Evolutionary conservation across 2,113 vertebrate genomes (phyloP), one percentile per base, ranked within the genome.

Genomic region (Vidua macroura): DNA sequence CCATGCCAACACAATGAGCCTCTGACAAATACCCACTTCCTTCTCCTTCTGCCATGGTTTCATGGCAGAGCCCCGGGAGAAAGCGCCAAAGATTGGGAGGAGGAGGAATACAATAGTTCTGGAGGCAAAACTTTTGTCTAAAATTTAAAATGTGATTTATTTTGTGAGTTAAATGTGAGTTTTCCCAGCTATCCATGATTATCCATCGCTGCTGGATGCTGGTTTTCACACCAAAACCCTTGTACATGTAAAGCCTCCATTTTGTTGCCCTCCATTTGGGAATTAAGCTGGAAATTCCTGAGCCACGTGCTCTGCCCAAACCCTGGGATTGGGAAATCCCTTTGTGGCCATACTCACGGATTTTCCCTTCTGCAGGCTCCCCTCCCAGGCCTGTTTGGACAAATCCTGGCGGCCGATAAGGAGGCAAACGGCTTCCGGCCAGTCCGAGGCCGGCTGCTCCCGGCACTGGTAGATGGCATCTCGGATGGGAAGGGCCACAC

Each of bases 381-480:
- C 99, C 93, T 99, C 99, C 58, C 98, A 98, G 2, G 99, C 99
- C 96, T 99, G 99, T 76, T 98, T 99, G 81, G 98, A 99, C 48
- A 99, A 98, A 94, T 99, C 99, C 96, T 99, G 99, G 35, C 99
- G 98, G 37, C 99, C 99, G 56, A 99, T 99, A 93, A 99, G 96
- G 84, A 99, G 97, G 90, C 99, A 99, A 74, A 99, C 99, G 2
- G 98, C 98, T 97, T 99, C 99, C 1, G 99, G 99, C 99, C 99
- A 99, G 96, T 99, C 98, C 24, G 99, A 99, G 79, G 98, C 98
- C 7, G 99, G 99, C 95, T 99, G 98, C 94, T 99, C 98, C 4
- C 99, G 98, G 95, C 99, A 99, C 76, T 98, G 98, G 94, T 99
- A 99, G 68, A 99, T 99, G 11, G 99, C 99, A 19, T 99, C 99